These are phyloP conservation scores for Apogon hyalosoma DNA, from an alignment of 2,797 vertebrate genomes.

Conservation along the genomic window DNA sequence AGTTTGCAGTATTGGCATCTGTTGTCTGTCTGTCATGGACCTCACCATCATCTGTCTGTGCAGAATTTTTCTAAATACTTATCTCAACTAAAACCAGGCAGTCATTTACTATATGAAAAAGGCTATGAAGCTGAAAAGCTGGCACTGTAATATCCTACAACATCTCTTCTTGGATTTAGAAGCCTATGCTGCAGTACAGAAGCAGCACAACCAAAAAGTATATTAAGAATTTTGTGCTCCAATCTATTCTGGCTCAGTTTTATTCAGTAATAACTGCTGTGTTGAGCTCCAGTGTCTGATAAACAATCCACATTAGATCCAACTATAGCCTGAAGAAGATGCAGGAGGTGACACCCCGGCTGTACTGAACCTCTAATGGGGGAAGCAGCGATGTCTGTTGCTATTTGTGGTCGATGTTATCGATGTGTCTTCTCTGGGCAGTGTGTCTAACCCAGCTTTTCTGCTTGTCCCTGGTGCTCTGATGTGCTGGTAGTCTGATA, in stretches of 20 bases:
- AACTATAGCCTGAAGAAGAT: slow-evolving; percentile 22
- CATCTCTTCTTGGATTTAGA: neutral
- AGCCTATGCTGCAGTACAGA: neutral
- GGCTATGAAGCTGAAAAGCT: neutral
- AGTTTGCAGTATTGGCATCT: no score
- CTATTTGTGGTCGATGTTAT: slow-evolving; percentile 72
- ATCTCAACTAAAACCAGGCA: no score
- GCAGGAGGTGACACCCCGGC: slow-evolving; percentile 24
- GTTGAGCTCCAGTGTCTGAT: slow-evolving; percentile 1
- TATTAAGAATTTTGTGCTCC: neutral
- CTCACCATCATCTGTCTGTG: no score
- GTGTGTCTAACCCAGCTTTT: slow-evolving; percentile 47
- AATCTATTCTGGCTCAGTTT: slow-evolving; percentile 2
- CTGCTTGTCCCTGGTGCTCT: slow-evolving; percentile 43
- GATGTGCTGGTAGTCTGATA: slow-evolving; percentile 64
- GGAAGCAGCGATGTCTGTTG: slow-evolving; percentile 31
- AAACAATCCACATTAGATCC: slow-evolving; percentile 36
- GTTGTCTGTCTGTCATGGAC: no score
- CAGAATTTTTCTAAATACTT: no score
- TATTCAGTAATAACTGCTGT: slow-evolving; percentile 12
- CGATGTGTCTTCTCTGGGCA: slow-evolving; percentile 34
- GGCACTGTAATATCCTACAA: neutral
- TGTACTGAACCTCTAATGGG: slow-evolving; percentile 37
- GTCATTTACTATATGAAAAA: no score
- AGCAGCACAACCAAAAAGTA: neutral